Base-by-base conservation (phyloP, 2,113 vertebrate genomes). In the Macrotus californicus region DNA sequence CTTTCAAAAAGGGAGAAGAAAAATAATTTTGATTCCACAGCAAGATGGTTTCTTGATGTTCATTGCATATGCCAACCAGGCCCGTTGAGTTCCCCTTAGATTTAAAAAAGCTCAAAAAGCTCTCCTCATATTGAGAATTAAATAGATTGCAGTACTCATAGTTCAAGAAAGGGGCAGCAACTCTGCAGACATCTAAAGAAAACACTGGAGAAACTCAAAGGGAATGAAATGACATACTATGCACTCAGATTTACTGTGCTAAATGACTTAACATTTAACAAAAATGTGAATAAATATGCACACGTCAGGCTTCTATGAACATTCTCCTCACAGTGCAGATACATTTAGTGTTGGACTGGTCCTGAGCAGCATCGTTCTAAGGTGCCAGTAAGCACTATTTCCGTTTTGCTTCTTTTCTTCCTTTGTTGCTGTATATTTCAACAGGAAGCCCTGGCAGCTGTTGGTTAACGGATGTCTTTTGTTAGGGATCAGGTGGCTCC, bases 401-500 rank as follows among this genome's bases (percentile, higher is more conserved):
- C 94, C 76, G 92, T 97, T 97, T 81, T 85, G 90, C 97, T 97
- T 96, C 95, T 97, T 97, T 69, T 96, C 75, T 87, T 97, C 96
- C 96, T 24, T 96, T 96, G 97, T 98, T 98, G 98, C 98, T 98
- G 97, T 98, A 94, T 98, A 97, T 97, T 98, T 98, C 94, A 97
- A 98, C 21, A 79, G 98, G 98, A 98, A 98, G 99, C 98, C 89
- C 97, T 97, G 98, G 98, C 97, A 98, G 98, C 98, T 98, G 98
- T 97, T 98, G 98, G 98, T 98, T 98, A 98, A 98, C 97, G 98
- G 96, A 96, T 96, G 98, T 97, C 97, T 98, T 98, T 98, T 98
- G 99, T 99, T 99, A 99, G 97, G 99, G 99, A 99, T 99, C 99
- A 98, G 99, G 99, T 99, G 99, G 99, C 99, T 99, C 99, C 98